Percentiles rank a stretch among this genome's conserved stretches.
phyloP scores from a whole-genome alignment of 2,888 invertebrate species.

The Scrobipalpa costella region DNA sequence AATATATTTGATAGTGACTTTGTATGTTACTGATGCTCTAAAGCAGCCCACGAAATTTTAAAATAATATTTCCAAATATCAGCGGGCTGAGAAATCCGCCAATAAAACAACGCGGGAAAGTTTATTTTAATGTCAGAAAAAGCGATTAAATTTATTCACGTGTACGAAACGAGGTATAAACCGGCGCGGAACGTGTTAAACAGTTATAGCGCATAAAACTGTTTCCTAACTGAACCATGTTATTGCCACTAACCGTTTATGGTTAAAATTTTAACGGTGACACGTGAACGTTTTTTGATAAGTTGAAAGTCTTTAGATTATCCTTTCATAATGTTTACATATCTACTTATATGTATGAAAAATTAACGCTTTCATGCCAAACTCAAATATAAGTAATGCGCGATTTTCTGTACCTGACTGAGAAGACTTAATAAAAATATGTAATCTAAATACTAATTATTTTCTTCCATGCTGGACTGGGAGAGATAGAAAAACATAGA shows the following conservation, averaged over 20 bases:
- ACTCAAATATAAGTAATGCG: too few relatives aligned
- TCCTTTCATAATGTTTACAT: neutral
- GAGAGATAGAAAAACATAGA: too few relatives aligned
- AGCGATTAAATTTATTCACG: constrained; percentile 61
- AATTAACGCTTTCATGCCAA: neutral
- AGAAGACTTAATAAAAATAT: too few relatives aligned
- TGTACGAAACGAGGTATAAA: constrained; percentile 56
- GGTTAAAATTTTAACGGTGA: constrained; percentile 56
- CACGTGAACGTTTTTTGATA: constrained; percentile 54
- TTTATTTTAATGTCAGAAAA: constrained; percentile 39
- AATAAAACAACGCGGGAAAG: constrained; percentile 34
- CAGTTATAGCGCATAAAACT: constrained; percentile 64
- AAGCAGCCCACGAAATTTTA: neutral
- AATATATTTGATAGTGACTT: neutral
- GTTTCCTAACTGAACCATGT: constrained; percentile 54
- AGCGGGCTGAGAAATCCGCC: constrained; percentile 7
- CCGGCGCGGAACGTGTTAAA: constrained; percentile 54
- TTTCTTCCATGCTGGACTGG: too few relatives aligned
- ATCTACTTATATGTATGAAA: neutral
- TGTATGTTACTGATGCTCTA: neutral
- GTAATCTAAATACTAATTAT: too few relatives aligned
- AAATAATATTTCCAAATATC: neutral
- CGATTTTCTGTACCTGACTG: too few relatives aligned
- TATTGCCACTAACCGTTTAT: constrained; percentile 59
- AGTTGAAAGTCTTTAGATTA: constrained; percentile 30